These are phyloP conservation scores for Craterocephalus amniculus DNA, from an alignment of 2,797 vertebrate species.

Conservation along the genomic window DNA sequence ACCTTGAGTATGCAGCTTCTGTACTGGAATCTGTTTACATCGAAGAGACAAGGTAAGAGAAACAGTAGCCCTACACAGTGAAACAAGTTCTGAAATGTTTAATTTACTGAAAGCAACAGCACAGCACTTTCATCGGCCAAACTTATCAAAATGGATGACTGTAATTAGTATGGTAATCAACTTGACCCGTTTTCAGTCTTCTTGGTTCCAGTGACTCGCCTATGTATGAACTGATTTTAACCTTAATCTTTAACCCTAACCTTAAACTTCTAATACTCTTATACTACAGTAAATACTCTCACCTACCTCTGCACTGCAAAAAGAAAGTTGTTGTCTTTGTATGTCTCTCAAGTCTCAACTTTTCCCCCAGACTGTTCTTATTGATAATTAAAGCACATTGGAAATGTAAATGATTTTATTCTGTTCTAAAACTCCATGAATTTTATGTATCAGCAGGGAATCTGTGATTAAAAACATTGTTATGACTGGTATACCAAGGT, in stretches of 20 bases:
- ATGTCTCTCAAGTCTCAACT: too few relatives aligned
- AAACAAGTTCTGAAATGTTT: slow-evolving; percentile 16
- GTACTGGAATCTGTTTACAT: slow-evolving; percentile 97
- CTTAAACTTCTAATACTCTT: neutral
- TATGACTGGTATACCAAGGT: neutral
- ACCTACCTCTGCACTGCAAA: neutral
- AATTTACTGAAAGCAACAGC: slow-evolving; percentile 25
- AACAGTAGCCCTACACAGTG: neutral
- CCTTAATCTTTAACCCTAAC: neutral
- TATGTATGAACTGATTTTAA: neutral
- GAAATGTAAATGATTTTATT: neutral
- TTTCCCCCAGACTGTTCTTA: too few relatives aligned
- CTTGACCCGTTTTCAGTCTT: slow-evolving; percentile 2
- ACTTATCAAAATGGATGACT: slow-evolving; percentile 28
- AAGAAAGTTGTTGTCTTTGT: neutral
- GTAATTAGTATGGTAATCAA: slow-evolving; percentile 21
- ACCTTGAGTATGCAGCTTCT: slow-evolving; percentile 95
- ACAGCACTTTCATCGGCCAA: slow-evolving; percentile 10
- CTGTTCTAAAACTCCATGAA: neutral
- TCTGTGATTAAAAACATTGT: neutral
- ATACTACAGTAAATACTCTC: neutral
- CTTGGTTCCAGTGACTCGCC: neutral
- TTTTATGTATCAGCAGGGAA: neutral
- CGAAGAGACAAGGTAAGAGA: slow-evolving; percentile 93
- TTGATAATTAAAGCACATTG: neutral